Base-by-base conservation (phyloP, 2,113 vertebrate genomes). In the Telmatochromis sp. region DNA sequence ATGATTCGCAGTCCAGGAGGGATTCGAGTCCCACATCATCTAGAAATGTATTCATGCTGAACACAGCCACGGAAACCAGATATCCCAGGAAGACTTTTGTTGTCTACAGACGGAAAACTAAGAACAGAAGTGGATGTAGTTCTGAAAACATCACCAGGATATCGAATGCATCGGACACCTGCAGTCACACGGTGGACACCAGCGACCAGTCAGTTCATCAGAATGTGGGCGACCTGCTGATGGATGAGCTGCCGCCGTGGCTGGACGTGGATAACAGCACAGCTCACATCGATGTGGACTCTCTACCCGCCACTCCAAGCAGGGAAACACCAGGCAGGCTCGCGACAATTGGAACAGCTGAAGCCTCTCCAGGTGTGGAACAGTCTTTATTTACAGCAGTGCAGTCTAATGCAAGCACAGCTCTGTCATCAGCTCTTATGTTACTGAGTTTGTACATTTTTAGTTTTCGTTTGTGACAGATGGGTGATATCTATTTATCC, bases 191-290 rank as follows among this genome's bases (percentile, higher is more conserved):
- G 47, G 21, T 5, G 37, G 83, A 82, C 33, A 13, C 21, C 6
- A 15, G 28, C 1, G 50, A 58, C 3, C 81, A 84, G 12, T 19
- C 55, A 3, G n/a, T 80, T 9, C 23, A 11, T 23, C 83, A 81
- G 78, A 50, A 73, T 17, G 23, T 71, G 6, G 89, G 42, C 19
- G 42, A 84, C 45, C 80, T 94, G 31, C 83, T 96, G 17, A 73
- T 7, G 14, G 93, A 95, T 3, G 94, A 96, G 75, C 87, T 84
- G 53, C 93, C 94, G 2, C 94, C 93, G 1, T 96, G 94, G 96
- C 63, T 93, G 81, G 53, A 33, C 8, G 2, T 54, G 1, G 87
- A 93, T 8, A 17, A 82, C 28, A 92, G 68, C 55, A n/a, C 26
- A 5, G 33, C 45, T 2, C 82, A 81, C 23, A 45, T 53, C 1